Evolutionary conservation across 2,888 invertebrate genomes (phyloP).

Genomic region (Eumerus sabulonum): DNA sequence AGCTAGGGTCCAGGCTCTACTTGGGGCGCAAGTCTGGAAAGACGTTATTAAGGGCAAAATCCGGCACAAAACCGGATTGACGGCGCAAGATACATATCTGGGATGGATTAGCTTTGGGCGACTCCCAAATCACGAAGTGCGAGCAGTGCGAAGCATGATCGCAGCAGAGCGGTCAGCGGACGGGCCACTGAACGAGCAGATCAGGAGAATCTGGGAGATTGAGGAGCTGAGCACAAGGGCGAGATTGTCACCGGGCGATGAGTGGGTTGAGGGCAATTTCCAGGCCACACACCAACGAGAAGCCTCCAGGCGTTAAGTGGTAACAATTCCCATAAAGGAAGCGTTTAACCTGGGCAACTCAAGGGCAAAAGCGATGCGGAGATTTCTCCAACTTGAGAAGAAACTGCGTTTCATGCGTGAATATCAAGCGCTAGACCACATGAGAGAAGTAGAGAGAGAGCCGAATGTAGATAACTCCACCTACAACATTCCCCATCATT

Average conservation of each 20-base stretch:
- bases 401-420: slow-evolving; percentile 25
- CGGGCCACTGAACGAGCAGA: neutral
- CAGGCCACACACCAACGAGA: slow-evolving; percentile 1
- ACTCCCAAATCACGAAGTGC: neutral
- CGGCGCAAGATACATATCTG: slow-evolving; percentile 1
- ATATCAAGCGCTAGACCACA: slow-evolving; percentile 23
- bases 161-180: neutral
- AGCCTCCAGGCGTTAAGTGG: slow-evolving; percentile 8
- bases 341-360: slow-evolving; percentile 15
- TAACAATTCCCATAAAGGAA: slow-evolving; percentile 14
- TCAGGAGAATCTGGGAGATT: slow-evolving; percentile 5
- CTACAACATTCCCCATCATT: slow-evolving; percentile 20
- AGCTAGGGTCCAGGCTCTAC: slow-evolving; percentile 6
- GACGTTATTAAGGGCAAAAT: slow-evolving; percentile 10
- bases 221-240: slow-evolving; percentile 10
- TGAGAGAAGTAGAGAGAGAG: slow-evolving; percentile 2
- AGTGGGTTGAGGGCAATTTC: slow-evolving; percentile 27
- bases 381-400: slow-evolving; percentile 21
- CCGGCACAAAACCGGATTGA: slow-evolving; percentile 7
- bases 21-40: slow-evolving; percentile 15
- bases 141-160: slow-evolving; percentile 1
- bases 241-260: slow-evolving; percentile 3
- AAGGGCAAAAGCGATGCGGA: slow-evolving; percentile 3
- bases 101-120: slow-evolving; percentile 3
- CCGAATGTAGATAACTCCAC: neutral